Conservation (phyloP, 2,888 invertebrate species). For the Drosophila gaucha region DNA sequence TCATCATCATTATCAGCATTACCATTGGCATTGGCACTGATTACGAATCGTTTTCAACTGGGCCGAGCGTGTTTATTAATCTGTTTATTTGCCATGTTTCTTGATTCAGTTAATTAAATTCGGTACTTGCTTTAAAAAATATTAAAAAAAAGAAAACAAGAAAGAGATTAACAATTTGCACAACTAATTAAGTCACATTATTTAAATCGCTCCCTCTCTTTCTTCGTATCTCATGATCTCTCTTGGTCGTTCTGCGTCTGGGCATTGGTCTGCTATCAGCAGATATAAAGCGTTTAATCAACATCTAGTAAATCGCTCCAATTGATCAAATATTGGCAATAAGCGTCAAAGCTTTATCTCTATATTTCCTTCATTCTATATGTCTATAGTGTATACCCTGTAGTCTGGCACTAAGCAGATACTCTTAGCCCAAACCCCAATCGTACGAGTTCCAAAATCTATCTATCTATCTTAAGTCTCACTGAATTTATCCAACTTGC, state of each 20-base stretch:
- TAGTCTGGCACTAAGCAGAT: no score
- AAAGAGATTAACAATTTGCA: conserved; percentile 19
- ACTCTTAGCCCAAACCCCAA: no score
- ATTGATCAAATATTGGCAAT: conserved; percentile 52
- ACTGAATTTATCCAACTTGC: no score
- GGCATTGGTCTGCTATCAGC: conserved; percentile 36
- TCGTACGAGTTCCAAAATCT: no score
- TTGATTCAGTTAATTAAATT: conserved; percentile 75
- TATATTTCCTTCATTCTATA: neutral
- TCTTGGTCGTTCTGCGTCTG: conserved; percentile 2
- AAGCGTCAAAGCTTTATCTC: conserved; percentile 5
- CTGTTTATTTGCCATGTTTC: conserved; percentile 49
- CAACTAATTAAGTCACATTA: conserved; percentile 48
- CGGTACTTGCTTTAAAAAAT: conserved; percentile 18
- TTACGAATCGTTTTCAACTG: conserved; percentile 58
- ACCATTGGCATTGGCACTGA: conserved; percentile 50
- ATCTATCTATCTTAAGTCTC: no score
- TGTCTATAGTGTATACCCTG: neutral
- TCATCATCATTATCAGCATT: conserved; percentile 26
- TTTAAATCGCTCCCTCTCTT: conserved; percentile 1
- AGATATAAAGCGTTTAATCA: conserved; percentile 43
- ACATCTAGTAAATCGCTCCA: conserved; percentile 41
- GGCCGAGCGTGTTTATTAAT: conserved; percentile 37
- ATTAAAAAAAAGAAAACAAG: conserved; percentile 9
- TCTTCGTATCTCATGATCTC: neutral